Base-by-base conservation (phyloP, 2,888 invertebrate genomes). In the Dynastes hyllus region DNA sequence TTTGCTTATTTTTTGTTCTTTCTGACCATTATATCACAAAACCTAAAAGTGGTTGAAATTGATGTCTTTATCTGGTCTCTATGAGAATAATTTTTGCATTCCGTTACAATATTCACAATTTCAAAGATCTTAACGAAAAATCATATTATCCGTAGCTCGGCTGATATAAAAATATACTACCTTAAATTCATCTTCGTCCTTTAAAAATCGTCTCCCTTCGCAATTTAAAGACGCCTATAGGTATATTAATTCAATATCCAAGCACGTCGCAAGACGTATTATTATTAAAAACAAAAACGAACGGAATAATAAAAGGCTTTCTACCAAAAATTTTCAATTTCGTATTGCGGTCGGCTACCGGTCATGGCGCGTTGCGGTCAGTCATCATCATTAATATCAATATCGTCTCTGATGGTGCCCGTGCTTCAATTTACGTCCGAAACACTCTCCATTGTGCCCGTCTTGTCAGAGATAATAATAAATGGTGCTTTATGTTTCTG, bases 341-440 rank as follows among this genome's bases (percentile, higher is more conserved):
- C 29, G 40, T 29, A 69, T 67, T 67, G 45, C 37, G 29, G 51
- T 29, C 63, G 27, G 69, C 69, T 69, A 69, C 69, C 45, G 66
- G 66, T 69, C 51, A 32, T 69, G 27, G 29, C 29, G 51, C 50
- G 22, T 50, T 50, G 45, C 67, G 50, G 45, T 67, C 50, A 67
- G 67, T 67, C 69, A 51, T 69, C 69, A 51, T 69, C 69, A 69
- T 69, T 69, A 69, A 69, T 69, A 69, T 51, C 63, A 63, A 69
- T 69, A 69, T 69, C 51, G 27, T 51, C 27, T 13, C 55, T 16
- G 55, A n/a, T 58, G 50, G 27, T 45, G 69, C 69, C 45, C 50
- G 69, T 51, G 51, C 51, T 29, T 66, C 66, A 40, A 66, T 40
- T 66, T 66, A 40, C 37, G 66, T 37, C 66, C 37, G 40, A 40